These are phyloP conservation scores for Galbula dea DNA, from an alignment of 2,113 vertebrate genomes.

Conservation along the genomic window DNA sequence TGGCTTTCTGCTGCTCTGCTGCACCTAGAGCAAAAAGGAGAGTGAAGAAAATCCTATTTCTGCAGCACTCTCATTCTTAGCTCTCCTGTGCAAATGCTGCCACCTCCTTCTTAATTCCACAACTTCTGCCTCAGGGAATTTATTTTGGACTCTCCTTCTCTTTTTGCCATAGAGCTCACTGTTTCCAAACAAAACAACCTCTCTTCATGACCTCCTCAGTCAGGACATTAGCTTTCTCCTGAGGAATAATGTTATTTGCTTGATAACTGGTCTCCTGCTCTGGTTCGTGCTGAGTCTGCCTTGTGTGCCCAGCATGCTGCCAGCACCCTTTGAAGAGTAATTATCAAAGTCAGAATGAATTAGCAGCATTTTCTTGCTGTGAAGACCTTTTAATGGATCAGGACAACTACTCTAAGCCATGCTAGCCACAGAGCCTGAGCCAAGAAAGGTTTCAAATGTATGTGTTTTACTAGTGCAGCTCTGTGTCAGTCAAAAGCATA, in stretches of 20 bases:
- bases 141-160: conserved; percentile 30
- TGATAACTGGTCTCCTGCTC: conserved; percentile 12
- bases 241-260: conserved; percentile 6
- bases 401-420: neutral
- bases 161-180: conserved; percentile 6
- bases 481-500: conserved; percentile 1
- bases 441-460: neutral
- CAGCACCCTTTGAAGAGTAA: neutral
- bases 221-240: conserved; percentile 39
- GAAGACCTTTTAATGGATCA: neutral
- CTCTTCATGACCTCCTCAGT: conserved; percentile 38
- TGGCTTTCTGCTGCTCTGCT: neutral
- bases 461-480: neutral
- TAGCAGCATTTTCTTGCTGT: neutral
- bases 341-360: neutral
- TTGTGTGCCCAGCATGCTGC: neutral
- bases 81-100: neutral
- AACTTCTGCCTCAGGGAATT: conserved; percentile 47
- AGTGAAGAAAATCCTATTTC: neutral
- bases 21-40: neutral
- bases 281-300: neutral
- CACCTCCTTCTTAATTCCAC: conserved; percentile 35
- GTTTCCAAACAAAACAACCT: conserved; percentile 51
- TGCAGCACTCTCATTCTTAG: neutral
- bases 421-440: neutral